Base-by-base conservation (phyloP, 2,797 vertebrate species). In the Agapornis canus region DNA sequence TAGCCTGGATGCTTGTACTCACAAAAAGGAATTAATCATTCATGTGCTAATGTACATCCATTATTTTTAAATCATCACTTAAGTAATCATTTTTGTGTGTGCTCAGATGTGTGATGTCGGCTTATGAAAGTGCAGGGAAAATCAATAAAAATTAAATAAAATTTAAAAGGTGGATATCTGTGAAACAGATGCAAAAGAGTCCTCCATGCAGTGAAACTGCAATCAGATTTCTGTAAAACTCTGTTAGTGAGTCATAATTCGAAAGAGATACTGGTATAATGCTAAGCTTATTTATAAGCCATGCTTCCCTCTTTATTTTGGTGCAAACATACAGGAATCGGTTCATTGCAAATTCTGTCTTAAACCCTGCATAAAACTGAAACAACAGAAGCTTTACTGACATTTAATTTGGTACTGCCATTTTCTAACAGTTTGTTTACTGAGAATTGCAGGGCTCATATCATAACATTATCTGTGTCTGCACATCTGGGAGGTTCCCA, bases 61-160 rank as follows among this genome's bases (percentile, higher is more conserved):
- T 97, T 98, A 96, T 97, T 97, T 97, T 96, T 90, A 98, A 97
- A 97, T 97, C 95, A 95, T 95, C 96, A 94, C 90, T 96, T 96
- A 97, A 97, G 89, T 93, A 95, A 97, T 90, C 95, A 80, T 94
- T 97, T 96, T 80, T 92, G 65, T 76, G 71, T 81, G 73, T 94
- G 77, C 94, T 95, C 89, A 97, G 95, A 97, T 96, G 72, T 89
- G 92, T 73, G 89, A 95, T 92, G 80, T 69, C 79, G 95, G 51
- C 82, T 97, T 96, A 93, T 86, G 88, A 95, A 93, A 96, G 95
- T 88, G 81, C 61, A 88, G 68, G n/a, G 92, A 93, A 78, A 91
- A 97, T 92, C 89, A 87, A 94, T 95, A 90, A 78, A 96, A 97
- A 95, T 94, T 95, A 96, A 97, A 97, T 96, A 95, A 96, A 96